phyloP scores from a whole-genome alignment of 2,797 vertebrate genomes.

The Loriculus beryllinus region DNA sequence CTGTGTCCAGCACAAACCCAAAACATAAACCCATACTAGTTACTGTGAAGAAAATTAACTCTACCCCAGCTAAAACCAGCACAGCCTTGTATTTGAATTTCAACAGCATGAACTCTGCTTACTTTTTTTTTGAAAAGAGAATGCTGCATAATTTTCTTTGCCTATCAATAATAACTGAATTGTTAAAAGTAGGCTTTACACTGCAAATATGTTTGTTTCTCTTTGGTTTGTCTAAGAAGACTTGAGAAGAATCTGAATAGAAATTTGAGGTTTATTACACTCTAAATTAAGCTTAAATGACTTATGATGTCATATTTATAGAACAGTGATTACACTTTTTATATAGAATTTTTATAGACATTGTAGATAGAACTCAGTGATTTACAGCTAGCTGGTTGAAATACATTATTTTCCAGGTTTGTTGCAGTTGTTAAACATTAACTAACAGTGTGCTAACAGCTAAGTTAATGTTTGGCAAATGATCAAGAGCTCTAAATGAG shows the following conservation, averaged over 20 bases:
- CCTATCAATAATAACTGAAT: neutral
- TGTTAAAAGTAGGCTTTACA: neutral
- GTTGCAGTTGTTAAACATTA: slow-evolving; percentile 45
- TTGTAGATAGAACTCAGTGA: neutral
- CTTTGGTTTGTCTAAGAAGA: neutral
- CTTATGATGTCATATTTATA: neutral
- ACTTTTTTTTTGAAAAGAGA: neutral
- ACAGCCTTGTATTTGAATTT: neutral
- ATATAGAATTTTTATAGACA: neutral
- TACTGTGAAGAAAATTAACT: neutral
- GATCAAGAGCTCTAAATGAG: slow-evolving; percentile 19
- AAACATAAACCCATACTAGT: neutral
- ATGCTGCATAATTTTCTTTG: neutral
- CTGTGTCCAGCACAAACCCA: neutral
- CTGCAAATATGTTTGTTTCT: neutral
- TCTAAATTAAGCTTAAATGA: neutral
- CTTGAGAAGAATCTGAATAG: neutral
- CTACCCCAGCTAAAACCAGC: neutral
- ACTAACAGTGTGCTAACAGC: slow-evolving; percentile 5
- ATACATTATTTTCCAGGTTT: neutral
- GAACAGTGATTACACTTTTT: neutral
- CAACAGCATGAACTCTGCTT: neutral
- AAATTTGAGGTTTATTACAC: neutral
- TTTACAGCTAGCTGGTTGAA: neutral
- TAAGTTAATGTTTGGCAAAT: slow-evolving; percentile 55